Conservation (phyloP, 2,113 vertebrate genomes). For the Vulpes ferrilata region DNA sequence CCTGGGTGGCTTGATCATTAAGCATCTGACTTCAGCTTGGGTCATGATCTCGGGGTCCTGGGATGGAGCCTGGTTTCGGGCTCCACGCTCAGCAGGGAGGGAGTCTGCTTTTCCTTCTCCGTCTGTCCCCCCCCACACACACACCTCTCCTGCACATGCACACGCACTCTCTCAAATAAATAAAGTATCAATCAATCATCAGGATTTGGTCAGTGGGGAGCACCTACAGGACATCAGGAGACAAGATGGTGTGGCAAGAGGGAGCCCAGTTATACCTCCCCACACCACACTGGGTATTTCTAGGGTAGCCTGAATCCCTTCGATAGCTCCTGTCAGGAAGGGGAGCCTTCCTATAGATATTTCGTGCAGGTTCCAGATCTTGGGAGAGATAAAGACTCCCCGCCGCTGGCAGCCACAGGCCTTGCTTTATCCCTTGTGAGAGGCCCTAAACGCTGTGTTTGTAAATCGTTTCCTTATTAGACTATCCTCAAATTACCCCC, state of each 20-base stretch:
- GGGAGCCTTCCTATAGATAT: neutral
- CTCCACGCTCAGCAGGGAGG: neutral
- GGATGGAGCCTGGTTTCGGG: neutral
- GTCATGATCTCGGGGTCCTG: neutral
- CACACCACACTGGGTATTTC: neutral
- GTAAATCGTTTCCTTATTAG: neutral
- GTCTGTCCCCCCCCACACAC: neutral
- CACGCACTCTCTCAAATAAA: neutral
- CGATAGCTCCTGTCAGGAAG: neutral
- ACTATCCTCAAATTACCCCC: conserved; percentile 17
- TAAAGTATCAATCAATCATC: neutral
- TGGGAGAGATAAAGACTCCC: neutral
- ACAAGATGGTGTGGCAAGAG: neutral
- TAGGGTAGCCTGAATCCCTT: neutral
- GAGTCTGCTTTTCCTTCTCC: neutral
- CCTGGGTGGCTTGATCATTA: neutral
- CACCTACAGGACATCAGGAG: neutral
- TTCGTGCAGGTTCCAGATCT: neutral
- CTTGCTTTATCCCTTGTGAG: neutral
- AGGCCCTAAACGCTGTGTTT: neutral
- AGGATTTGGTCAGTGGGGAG: neutral
- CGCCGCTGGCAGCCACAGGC: neutral
- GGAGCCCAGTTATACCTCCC: neutral
- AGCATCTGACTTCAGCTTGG: neutral
- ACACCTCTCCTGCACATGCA: neutral